Evolutionary conservation across 2,888 invertebrate genomes (phyloP).

Genomic region (Melipona beecheii): DNA sequence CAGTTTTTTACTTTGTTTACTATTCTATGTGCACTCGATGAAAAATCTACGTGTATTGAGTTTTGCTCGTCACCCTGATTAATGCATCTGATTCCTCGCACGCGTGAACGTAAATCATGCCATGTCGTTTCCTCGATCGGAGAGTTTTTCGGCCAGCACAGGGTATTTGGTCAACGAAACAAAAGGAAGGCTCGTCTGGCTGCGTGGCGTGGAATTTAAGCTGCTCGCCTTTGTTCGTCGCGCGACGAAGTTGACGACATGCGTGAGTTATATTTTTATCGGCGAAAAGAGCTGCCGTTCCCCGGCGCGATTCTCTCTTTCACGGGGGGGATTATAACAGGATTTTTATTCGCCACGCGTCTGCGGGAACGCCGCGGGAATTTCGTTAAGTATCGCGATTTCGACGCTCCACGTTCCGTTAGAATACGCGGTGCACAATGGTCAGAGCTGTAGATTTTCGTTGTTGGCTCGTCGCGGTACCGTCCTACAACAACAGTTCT

Average conservation of each 20-base stretch:
- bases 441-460: slow-evolving; percentile 9
- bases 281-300: background rate
- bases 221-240: background rate
- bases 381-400: slow-evolving; percentile 44
- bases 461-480: slow-evolving; percentile 25
- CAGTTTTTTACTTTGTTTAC: too few species aligned
- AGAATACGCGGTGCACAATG: slow-evolving; percentile 10
- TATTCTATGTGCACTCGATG: too few species aligned
- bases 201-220: background rate
- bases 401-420: slow-evolving; percentile 15
- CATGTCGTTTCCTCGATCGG: background rate
- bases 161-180: background rate
- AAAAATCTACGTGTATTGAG: too few species aligned
- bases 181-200: background rate
- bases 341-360: slow-evolving; percentile 41
- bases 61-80: too few species aligned
- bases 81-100: too few species aligned
- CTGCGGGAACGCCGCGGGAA: slow-evolving; percentile 24
- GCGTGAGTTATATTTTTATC: slow-evolving; percentile 2
- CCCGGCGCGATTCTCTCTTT: slow-evolving; percentile 12
- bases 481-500: slow-evolving; percentile 9
- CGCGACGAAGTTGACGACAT: background rate
- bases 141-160: background rate
- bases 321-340: background rate
- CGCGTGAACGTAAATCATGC: too few species aligned